Conservation (phyloP, 1,140 invertebrate genomes). For the Pissodes strobi region DNA sequence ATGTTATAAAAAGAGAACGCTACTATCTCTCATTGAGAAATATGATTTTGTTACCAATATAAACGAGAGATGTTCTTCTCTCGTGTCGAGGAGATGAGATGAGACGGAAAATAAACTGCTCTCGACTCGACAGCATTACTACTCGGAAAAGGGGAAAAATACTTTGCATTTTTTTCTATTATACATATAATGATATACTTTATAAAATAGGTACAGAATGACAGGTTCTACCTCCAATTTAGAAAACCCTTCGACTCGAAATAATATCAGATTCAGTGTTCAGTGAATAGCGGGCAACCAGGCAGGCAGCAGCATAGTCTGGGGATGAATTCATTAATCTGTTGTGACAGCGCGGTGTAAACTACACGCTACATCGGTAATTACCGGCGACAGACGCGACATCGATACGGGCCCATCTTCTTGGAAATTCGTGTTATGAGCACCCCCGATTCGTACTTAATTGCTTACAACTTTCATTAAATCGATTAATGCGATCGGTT, state of each 20-base stretch:
- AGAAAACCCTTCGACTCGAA: conserved; percentile 11
- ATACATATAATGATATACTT: too few species aligned
- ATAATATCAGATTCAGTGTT: conserved; percentile 28
- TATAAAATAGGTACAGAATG: neutral
- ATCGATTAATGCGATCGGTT: too few species aligned
- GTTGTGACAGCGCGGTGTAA: conserved; percentile 56
- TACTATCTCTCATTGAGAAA: too few species aligned
- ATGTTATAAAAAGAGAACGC: too few species aligned
- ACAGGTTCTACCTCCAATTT: conserved; percentile 1
- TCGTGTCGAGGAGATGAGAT: too few species aligned
- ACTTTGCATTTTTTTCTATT: too few species aligned
- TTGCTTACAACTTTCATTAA: conserved; percentile 20
- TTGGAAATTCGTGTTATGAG: conserved; percentile 19
- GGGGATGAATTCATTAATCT: conserved; percentile 57
- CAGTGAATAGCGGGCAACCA: conserved; percentile 3
- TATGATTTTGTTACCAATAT: too few species aligned
- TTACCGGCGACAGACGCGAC: conserved; percentile 54
- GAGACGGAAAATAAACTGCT: too few species aligned
- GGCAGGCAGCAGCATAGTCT: conserved; percentile 41
- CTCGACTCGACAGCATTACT: too few species aligned
- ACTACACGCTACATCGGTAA: conserved; percentile 56
- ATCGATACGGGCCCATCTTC: conserved; percentile 34
- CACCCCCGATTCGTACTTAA: conserved; percentile 19
- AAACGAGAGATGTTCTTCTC: too few species aligned
- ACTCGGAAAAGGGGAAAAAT: too few species aligned